Conservation (phyloP, 1,140 invertebrate genomes). For the Drosophila azteca region DNA sequence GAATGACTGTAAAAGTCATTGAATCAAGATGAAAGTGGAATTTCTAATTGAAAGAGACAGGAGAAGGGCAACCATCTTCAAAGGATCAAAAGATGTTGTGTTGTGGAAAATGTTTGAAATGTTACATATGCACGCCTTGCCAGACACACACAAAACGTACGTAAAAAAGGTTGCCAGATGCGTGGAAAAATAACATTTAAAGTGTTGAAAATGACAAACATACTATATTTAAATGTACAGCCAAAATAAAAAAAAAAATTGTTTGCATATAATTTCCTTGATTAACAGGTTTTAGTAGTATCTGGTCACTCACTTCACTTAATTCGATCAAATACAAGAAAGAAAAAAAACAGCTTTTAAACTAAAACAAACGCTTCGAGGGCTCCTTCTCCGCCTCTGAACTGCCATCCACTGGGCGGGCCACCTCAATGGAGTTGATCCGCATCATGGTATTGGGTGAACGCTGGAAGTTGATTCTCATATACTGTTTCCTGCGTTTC, state of each 20-base stretch:
- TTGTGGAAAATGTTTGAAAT: too few relatives aligned
- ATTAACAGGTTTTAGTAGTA: conserved; percentile 19
- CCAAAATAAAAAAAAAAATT: too few relatives aligned
- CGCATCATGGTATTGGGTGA: conserved; percentile 89
- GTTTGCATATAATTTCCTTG: conserved; percentile 22
- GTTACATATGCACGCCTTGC: too few relatives aligned
- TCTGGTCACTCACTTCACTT: too few relatives aligned
- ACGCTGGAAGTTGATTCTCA: conserved; percentile 89
- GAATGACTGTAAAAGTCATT: conserved; percentile 49
- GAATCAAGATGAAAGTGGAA: conserved; percentile 78
- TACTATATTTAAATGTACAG: too few relatives aligned
- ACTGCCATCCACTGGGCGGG: conserved; percentile 63
- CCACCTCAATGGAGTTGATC: conserved; percentile 88
- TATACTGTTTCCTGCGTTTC: conserved; percentile 90
- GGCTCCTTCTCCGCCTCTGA: conserved; percentile 20
- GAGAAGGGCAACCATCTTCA: conserved; percentile 23
- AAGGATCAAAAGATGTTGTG: background rate
- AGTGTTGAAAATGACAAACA: too few relatives aligned
- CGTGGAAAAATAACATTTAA: too few relatives aligned
- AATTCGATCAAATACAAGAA: too few relatives aligned
- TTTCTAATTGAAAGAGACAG: conserved; percentile 57
- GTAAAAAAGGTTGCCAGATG: too few relatives aligned
- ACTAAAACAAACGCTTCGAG: conserved; percentile 64
- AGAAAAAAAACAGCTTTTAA: conserved; percentile 10
- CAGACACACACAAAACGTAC: too few relatives aligned